phyloP scores from a whole-genome alignment of 2,797 vertebrate species.

The Enteromius afrohamiltoni region DNA sequence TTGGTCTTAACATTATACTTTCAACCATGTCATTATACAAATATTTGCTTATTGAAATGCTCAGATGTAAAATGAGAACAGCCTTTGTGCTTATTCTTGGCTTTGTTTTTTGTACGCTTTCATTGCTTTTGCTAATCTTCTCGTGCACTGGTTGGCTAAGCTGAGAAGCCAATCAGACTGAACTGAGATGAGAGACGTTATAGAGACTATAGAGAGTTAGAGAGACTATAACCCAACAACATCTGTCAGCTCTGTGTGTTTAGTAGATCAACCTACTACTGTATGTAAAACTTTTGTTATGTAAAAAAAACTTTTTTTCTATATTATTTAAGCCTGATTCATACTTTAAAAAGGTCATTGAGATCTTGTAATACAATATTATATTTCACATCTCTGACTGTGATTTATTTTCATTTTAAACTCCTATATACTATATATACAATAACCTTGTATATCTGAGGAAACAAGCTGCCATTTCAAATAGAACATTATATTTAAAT shows the following conservation, averaged over 20 bases:
- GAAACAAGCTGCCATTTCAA: neutral
- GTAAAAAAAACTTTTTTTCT: no score
- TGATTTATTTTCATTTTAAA: neutral
- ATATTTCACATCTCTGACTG: neutral
- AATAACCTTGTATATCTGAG: neutral
- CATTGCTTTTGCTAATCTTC: neutral
- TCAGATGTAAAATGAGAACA: neutral
- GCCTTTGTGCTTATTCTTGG: neutral
- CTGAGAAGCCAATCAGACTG: neutral
- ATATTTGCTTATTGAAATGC: neutral
- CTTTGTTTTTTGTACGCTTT: neutral
- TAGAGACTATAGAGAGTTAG: no score
- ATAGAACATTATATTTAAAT: neutral
- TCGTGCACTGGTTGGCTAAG: neutral
- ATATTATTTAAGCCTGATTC: neutral
- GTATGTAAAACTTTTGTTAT: neutral
- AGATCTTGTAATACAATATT: neutral
- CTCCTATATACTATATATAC: no score
- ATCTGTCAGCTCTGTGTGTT: neutral
- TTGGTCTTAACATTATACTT: neutral
- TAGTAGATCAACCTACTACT: neutral
- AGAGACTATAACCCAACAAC: neutral
- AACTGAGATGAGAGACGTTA: neutral
- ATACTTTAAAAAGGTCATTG: neutral
- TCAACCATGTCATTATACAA: neutral